These are phyloP conservation scores for Megaleporinus macrocephalus DNA, from an alignment of 2,113 vertebrate genomes.

Conservation along the genomic window DNA sequence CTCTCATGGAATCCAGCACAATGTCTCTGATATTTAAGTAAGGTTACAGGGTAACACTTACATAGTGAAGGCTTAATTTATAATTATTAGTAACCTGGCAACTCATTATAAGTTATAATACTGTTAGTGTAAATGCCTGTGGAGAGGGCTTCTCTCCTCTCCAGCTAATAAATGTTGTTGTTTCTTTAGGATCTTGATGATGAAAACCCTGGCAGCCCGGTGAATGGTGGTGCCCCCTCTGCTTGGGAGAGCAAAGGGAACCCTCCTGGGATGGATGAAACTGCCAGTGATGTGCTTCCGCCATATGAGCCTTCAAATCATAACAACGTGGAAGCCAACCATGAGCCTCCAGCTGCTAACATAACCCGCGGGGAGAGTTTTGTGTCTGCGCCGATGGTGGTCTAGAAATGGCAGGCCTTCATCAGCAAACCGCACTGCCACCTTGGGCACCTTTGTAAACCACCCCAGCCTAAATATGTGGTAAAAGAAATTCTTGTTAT, in stretches of 20 bases:
- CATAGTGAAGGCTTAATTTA: no score
- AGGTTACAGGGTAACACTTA: no score
- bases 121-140: background rate
- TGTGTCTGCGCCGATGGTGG: slow-evolving; percentile 75
- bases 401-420: slow-evolving; percentile 60
- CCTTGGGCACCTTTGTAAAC: slow-evolving; percentile 25
- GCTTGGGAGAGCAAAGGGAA: slow-evolving; percentile 53
- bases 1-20: no score
- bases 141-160: background rate
- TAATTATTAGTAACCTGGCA: background rate
- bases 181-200: slow-evolving; percentile 66
- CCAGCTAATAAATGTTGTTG: background rate
- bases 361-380: slow-evolving; percentile 75
- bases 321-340: slow-evolving; percentile 61
- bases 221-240: slow-evolving; percentile 65
- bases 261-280: slow-evolving; percentile 50
- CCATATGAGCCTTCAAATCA: slow-evolving; percentile 10
- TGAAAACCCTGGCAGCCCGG: slow-evolving; percentile 53
- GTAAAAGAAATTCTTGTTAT: background rate
- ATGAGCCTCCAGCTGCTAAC: slow-evolving; percentile 49
- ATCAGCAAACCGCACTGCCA: slow-evolving; percentile 51
- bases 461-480: slow-evolving; percentile 6
- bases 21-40: no score
- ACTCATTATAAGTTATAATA: background rate
- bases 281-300: slow-evolving; percentile 42